These are phyloP conservation scores for Cyanocitta stelleri DNA, from an alignment of 2,113 vertebrate genomes.

Conservation along the genomic window DNA sequence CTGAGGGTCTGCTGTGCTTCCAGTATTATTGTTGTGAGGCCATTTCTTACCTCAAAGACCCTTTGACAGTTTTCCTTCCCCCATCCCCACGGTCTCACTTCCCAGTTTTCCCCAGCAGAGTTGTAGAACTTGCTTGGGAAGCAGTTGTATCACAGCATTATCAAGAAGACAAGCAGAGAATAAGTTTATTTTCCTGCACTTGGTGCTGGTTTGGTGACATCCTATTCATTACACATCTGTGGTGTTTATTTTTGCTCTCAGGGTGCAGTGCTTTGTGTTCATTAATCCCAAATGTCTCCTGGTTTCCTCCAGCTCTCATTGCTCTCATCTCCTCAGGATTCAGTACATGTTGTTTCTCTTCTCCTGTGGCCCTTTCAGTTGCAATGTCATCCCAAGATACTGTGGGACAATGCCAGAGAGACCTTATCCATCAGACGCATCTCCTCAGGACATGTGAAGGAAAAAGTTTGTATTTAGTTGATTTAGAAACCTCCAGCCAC, in stretches of 20 bases:
- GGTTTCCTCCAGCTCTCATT: not conserved
- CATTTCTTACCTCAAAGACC: constrained; percentile 21
- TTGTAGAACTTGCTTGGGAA: not conserved
- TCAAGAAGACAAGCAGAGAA: not conserved
- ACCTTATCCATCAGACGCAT: not conserved
- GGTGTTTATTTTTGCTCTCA: not conserved
- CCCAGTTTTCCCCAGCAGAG: not conserved
- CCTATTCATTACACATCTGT: not conserved
- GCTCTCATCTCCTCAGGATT: not conserved
- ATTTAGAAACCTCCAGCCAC: not conserved
- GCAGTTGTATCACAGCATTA: not conserved
- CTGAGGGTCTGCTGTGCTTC: not conserved
- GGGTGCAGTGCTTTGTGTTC: not conserved
- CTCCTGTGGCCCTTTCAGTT: not conserved
- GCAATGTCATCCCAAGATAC: not conserved
- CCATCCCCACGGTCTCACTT: not conserved
- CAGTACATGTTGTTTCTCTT: not conserved
- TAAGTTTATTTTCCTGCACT: not conserved
- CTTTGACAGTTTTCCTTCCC: not conserved
- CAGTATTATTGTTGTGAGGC: not conserved
- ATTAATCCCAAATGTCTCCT: constrained; percentile 8
- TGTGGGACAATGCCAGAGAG: not conserved
- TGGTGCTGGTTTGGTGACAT: not conserved
- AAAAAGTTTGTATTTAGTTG: not conserved
- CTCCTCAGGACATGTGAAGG: not conserved